Evolutionary conservation across 1,140 invertebrate genomes (phyloP).

Genomic region (Drosophila orosa): DNA sequence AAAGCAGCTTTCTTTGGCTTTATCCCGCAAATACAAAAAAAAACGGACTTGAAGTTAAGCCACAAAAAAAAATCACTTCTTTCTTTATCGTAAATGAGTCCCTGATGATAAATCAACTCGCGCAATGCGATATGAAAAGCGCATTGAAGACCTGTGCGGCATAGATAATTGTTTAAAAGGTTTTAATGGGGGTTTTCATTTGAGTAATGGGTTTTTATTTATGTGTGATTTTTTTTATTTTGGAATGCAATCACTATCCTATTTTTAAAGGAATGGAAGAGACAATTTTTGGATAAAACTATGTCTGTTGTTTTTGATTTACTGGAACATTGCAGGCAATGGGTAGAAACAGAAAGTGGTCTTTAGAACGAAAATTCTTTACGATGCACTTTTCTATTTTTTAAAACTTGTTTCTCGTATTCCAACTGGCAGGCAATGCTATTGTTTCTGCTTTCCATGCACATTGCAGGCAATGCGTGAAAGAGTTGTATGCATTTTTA

Average conservation of each 20-base stretch:
- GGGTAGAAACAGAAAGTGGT: too few species aligned
- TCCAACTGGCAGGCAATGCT: too few species aligned
- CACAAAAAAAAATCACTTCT: conserved; percentile 4
- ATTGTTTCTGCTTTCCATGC: background rate
- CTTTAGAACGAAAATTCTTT: too few species aligned
- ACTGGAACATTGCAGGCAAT: too few species aligned
- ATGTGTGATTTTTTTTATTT: background rate
- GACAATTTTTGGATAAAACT: too few species aligned
- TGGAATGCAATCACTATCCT: background rate
- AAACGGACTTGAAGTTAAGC: conserved; percentile 26
- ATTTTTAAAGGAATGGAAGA: background rate
- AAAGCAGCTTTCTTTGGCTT: conserved; percentile 19
- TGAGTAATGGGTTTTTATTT: conserved; percentile 16
- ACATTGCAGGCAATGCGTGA: background rate
- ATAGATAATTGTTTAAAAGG: background rate
- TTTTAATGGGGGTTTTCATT: background rate
- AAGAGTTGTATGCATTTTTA: too few species aligned
- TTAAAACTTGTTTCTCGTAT: too few species aligned
- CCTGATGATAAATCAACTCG: conserved; percentile 18
- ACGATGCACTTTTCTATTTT: too few species aligned
- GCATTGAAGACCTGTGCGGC: background rate
- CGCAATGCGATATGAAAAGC: conserved; percentile 5
- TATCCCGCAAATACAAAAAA: conserved; percentile 17
- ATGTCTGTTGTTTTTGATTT: too few species aligned
- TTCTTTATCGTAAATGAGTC: conserved; percentile 36